Evolutionary conservation across 1,140 invertebrate genomes (phyloP), one percentile per base, ranked within the genome.

Genomic region (Drosophila parabipectinata): DNA sequence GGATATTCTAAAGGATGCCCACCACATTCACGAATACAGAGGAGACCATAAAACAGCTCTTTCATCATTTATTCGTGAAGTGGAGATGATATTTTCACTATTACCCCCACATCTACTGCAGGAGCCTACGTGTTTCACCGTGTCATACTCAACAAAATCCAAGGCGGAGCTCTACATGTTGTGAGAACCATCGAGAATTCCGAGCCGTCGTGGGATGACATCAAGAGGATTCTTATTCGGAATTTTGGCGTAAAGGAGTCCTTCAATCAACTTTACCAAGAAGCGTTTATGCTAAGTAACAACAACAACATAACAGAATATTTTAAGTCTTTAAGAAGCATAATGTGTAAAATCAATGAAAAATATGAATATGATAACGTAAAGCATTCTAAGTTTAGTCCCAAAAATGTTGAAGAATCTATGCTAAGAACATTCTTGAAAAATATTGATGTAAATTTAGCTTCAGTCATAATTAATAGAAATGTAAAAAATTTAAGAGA

Each of bases 11-110:
- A 41, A 14, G 37, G 37, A 41, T 41, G n/a, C 37, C 37, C 37
- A 41, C 37, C 14, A 41, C 10, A 41, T 41, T 41, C 37, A 41
- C 37, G 37, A 41, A 4, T 41, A 41, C 37, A 41, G 37, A 32
- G 30, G 30, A 32, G 54, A 62, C 34, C 45, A 72, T 28, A 26
- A 53, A 60, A 59, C 56, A 28, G 60, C 59, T 58, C 54, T 62
- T 39, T 59, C 57, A 56, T 72, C 48, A 68, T 68, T 72, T 52
- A 52, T 72, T 56, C 30, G 71, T 63, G 72, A 66, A 62, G 12
- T 15, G 39, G 39, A 41, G 39, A 41, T 41, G 39, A 15, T 41
- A 41, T 41, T 41, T 4, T 41, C 39, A 41, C n/a, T 41, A 41
- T 41, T 41, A 41, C 39, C n/a, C 2, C 39, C 39, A 41, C 39